A percentile compares a stretch with the other conserved stretches of the same genome.
Evolutionary conservation across 2,797 vertebrate species (phyloP).

Genomic region (Pachyuromys duprasi): DNA sequence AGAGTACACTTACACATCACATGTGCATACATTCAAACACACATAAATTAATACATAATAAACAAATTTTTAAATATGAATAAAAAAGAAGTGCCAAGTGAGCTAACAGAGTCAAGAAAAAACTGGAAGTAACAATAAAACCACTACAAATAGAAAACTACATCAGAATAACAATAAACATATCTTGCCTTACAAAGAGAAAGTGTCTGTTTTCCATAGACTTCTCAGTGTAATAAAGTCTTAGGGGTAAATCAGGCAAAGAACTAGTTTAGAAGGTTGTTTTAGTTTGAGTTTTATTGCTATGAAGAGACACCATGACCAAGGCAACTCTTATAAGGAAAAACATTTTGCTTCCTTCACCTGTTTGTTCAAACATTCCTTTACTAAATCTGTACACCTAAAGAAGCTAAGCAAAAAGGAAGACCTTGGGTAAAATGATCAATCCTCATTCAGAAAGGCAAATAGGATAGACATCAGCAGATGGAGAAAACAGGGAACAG

Average conservation of each 20-base stretch:
- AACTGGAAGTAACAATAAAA: conserved; percentile 36
- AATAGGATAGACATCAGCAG: no score
- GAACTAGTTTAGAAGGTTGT: not conserved
- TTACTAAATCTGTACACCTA: no score
- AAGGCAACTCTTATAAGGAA: not conserved
- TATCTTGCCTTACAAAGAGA: not conserved
- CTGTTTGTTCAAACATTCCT: no score
- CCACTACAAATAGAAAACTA: not conserved
- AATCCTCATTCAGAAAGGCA: no score
- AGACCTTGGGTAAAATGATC: no score
- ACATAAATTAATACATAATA: not conserved
- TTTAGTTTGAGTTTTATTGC: not conserved
- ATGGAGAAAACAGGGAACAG: no score
- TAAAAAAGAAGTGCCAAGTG: not conserved
- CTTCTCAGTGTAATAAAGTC: conserved; percentile 32
- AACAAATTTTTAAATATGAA: not conserved
- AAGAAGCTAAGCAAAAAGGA: no score
- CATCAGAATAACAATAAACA: conserved; percentile 19
- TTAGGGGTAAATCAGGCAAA: not conserved
- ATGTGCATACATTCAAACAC: not conserved
- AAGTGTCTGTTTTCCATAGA: not conserved
- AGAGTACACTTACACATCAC: not conserved
- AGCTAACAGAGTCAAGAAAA: not conserved
- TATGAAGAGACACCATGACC: not conserved
- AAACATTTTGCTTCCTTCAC: not conserved